Conservation (phyloP, 1,140 invertebrate genomes). For the Trichomalopsis sarcophagae region DNA sequence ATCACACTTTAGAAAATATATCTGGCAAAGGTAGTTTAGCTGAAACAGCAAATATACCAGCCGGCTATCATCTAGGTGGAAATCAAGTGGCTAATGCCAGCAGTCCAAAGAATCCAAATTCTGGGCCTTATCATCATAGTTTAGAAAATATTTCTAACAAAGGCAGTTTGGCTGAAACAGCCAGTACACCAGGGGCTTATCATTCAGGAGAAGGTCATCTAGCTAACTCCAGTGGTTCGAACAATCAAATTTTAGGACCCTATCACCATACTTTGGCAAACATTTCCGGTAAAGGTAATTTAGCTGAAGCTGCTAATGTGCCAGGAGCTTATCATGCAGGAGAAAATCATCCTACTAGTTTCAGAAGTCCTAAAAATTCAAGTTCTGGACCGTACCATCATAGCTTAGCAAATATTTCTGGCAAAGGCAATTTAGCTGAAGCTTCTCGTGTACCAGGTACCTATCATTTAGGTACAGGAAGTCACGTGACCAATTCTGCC, state of each 20-base stretch:
- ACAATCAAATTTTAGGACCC: neutral
- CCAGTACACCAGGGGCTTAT: neutral
- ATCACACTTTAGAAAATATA: neutral
- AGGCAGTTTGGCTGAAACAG: neutral
- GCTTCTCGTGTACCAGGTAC: neutral
- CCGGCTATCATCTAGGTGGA: neutral
- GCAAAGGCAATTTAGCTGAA: conserved; percentile 5
- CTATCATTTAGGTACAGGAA: neutral
- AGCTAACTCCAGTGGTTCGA: neutral
- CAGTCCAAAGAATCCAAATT: neutral
- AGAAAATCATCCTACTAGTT: neutral
- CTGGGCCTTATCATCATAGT: neutral
- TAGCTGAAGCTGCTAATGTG: neutral
- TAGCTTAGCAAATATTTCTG: neutral
- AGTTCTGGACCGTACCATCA: conserved; percentile 22
- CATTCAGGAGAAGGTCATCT: neutral
- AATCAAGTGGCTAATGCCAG: neutral
- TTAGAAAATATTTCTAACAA: conserved; percentile 12
- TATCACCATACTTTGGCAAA: neutral
- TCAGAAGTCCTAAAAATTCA: conserved; percentile 6
- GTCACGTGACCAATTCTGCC: neutral
- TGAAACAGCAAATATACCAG: neutral
- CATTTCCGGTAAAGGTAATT: conserved; percentile 18
- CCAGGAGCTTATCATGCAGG: neutral
- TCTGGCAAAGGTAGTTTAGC: conserved; percentile 6